Evolutionary conservation across 2,797 vertebrate genomes (phyloP).

Genomic region (Pempheris klunzingeri): DNA sequence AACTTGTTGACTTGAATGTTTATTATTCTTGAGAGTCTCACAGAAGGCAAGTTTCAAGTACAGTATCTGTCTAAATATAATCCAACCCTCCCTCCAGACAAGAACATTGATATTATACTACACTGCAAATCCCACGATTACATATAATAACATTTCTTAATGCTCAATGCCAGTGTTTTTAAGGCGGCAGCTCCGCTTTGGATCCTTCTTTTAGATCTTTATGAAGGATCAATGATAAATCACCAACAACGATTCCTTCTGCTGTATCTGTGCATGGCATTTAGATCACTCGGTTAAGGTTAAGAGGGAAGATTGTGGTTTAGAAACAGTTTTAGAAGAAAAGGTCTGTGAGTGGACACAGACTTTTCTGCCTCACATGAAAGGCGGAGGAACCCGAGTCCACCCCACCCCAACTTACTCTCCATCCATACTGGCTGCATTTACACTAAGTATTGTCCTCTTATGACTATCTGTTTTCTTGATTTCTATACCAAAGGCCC

Average conservation of each 20-base stretch:
- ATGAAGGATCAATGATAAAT: neutral
- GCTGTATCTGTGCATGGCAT: too few species aligned
- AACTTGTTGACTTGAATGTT: neutral
- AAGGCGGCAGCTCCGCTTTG: neutral
- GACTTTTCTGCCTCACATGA: neutral
- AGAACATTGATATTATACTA: neutral
- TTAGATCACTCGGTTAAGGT: neutral
- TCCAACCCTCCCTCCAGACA: neutral
- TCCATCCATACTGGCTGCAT: neutral
- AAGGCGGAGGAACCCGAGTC: neutral
- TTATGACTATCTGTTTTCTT: neutral
- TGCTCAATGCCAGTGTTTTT: neutral
- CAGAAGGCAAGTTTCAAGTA: neutral
- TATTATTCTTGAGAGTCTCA: neutral
- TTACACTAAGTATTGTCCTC: neutral
- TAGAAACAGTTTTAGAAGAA: neutral
- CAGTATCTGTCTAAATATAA: neutral
- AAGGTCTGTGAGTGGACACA: neutral
- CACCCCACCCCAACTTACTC: neutral
- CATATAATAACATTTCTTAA: neutral
- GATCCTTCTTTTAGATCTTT: neutral
- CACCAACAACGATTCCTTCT: too few species aligned
- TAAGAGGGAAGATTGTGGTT: neutral
- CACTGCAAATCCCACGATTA: constrained; percentile 2
- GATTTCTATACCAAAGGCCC: neutral